Evolutionary conservation across 2,888 invertebrate genomes (phyloP), one percentile per base, ranked within the genome.

Genomic region (Drosophila kuntzei): DNA sequence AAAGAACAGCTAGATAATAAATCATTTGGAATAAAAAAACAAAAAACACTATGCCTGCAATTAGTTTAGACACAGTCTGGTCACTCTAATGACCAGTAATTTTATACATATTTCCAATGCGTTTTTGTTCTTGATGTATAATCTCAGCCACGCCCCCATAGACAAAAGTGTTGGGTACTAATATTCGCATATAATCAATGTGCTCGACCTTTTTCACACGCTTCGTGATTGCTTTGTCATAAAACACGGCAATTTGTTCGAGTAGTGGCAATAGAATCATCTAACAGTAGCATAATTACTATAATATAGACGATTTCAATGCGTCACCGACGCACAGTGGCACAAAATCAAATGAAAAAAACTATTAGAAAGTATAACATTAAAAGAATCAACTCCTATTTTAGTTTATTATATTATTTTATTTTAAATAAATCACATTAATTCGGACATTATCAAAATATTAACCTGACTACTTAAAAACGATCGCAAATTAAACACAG

Each of bases 201-300:
- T 16, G 46, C 18, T 64, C 71, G 34, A 50, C 46, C 61, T 65
- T 74, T 79, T 79, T 79, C 79, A 66, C 82, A 77, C 79, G 75
- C 68, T 58, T 50, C 14, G 12, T 62, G 57, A 65, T 74, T 74
- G 74, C 41, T 14, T 22, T 47, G 54, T 55, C 73, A 57, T 67
- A 37, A 70, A 62, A 62, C 16, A 50, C 43, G 44, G 58, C 55
- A 59, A 59, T 73, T 74, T 73, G 50, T 49, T 59, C 46, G 34
- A 57, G 59, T 49, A 18, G 44, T 46, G 64, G 49, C 73, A 65
- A 44, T 60, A 49, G 51, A 50, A 55, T 37, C 47, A 39, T 47
- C 63, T 36, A 71, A 62, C 75, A 74, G 74, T 63, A 59, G 76
- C 80, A 79, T 80, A 80, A 80, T 80, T 76, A 74, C 76, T 76